These are phyloP conservation scores for Callionymus lyra DNA, from an alignment of 2,113 vertebrate genomes.

Conservation along the genomic window DNA sequence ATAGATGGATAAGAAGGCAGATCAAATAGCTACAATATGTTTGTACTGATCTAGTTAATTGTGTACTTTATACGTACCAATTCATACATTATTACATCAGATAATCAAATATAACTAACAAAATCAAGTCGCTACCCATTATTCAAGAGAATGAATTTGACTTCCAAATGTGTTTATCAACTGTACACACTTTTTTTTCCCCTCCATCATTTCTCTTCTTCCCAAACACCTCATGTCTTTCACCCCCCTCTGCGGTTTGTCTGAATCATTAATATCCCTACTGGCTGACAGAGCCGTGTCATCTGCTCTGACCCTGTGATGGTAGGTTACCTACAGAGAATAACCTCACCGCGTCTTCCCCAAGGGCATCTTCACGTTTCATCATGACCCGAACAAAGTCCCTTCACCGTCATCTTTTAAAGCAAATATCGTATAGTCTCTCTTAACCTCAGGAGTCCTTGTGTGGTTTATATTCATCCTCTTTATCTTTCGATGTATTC, in stretches of 20 bases:
- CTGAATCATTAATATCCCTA: slow-evolving; percentile 58
- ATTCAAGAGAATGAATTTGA: too few relatives aligned
- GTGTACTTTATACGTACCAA: too few relatives aligned
- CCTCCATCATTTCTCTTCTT: neutral
- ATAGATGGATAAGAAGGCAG: too few relatives aligned
- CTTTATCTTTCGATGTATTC: too few relatives aligned
- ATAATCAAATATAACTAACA: too few relatives aligned
- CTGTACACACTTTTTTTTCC: neutral
- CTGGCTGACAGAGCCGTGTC: slow-evolving; percentile 56
- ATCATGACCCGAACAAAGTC: slow-evolving; percentile 47
- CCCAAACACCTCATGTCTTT: slow-evolving; percentile 5
- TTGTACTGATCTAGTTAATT: too few relatives aligned
- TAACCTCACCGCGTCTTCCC: slow-evolving; percentile 43
- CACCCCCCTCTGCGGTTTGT: slow-evolving; percentile 26
- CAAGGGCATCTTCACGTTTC: slow-evolving; percentile 61
- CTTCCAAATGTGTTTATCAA: neutral
- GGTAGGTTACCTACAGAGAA: slow-evolving; percentile 52
- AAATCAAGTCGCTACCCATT: too few relatives aligned
- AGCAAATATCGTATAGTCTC: neutral
- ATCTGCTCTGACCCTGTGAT: slow-evolving; percentile 53
- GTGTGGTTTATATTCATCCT: too few relatives aligned
- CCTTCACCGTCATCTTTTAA: slow-evolving; percentile 3
- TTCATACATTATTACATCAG: too few relatives aligned
- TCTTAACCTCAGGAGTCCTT: neutral
- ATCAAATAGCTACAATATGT: too few relatives aligned